Base-by-base conservation (phyloP, 2,888 invertebrate species). In the Perithous albicinctus region DNA sequence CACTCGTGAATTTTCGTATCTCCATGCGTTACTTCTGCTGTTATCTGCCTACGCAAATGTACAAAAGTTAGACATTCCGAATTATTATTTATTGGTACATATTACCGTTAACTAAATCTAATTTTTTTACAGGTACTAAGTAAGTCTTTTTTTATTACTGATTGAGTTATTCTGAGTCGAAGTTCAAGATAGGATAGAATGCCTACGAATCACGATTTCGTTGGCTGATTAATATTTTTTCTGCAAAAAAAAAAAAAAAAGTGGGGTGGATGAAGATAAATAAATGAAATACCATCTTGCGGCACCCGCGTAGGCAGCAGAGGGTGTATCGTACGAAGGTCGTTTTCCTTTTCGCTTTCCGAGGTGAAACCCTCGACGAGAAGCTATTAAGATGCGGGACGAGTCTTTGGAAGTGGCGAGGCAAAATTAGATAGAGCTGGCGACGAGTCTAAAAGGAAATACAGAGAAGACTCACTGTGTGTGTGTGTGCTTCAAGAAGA, bases 381-480 rank as follows among this genome's bases (percentile, higher is more conserved):
- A 7, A 38, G 38, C 46, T 48, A 76, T 76, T 80, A 61, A 38
- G 66, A 80, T 80, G 26, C 80, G 59, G 41, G 64, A 64, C 75
- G n/a, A 10, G 35, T 20, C 29, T 46, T 69, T 63, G 72, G 38
- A 59, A 72, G 59, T 18, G 51, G 41, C 56, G 54, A 51, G 72
- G 72, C 66, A n/a, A 76, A 80, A 76, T 80, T 76, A 76, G 26
- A 76, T 75, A 63, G 18, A 76, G 43, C 76, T 23, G 15, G 51
- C 35, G 70, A 72, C 61, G 76, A 51, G 66, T 67, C 61, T 41
- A 43, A 35, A 54, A 41, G 48, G 15, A 56, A 70, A 48, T 64
- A 15, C 23, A n/a, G 38, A 20, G 38, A 54, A 15, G 12, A 29
- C 10, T 26, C 26, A 35, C 23, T n/a, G n/a, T n/a, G n/a, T n/a